These are phyloP conservation scores for Chymomyza caudatula DNA, from an alignment of 2,888 invertebrate species.

Conservation along the genomic window DNA sequence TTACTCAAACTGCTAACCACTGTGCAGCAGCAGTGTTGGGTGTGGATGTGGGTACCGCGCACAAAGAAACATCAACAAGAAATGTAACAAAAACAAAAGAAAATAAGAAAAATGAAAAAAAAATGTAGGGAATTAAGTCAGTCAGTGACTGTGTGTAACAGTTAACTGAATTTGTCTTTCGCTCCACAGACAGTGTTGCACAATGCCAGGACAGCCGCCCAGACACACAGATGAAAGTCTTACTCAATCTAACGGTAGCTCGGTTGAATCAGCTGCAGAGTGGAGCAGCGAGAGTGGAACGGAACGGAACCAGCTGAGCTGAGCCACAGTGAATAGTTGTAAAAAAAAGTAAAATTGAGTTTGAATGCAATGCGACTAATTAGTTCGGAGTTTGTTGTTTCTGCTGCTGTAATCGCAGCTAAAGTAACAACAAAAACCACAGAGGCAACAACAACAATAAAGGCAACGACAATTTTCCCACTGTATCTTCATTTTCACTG, in stretches of 20 bases:
- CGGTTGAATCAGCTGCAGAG: slow-evolving; percentile 1
- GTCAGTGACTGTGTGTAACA: slow-evolving; percentile 65
- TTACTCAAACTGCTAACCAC: slow-evolving; percentile 13
- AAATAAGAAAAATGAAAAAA: slow-evolving; percentile 2
- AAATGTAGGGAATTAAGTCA: slow-evolving; percentile 72
- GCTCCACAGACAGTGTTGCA: slow-evolving; percentile 40
- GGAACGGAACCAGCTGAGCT: slow-evolving; percentile 6
- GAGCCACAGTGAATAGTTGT: slow-evolving; percentile 24
- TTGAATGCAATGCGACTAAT: slow-evolving; percentile 66
- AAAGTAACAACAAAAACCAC: slow-evolving; percentile 47
- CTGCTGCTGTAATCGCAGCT: slow-evolving; percentile 20
- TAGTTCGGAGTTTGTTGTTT: slow-evolving; percentile 52
- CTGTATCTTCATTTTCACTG: slow-evolving; percentile 64
- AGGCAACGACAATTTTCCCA: slow-evolving; percentile 66
- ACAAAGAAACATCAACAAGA: slow-evolving; percentile 9
- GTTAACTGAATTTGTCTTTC: slow-evolving; percentile 64
- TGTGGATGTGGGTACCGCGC: background rate
- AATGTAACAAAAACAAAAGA: slow-evolving; percentile 9
- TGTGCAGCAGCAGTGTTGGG: background rate
- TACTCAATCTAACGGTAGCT: slow-evolving; percentile 46
- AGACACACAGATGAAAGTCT: slow-evolving; percentile 33
- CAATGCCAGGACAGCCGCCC: slow-evolving; percentile 39
- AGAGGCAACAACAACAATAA: slow-evolving; percentile 30
- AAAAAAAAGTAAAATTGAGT: slow-evolving; percentile 51
- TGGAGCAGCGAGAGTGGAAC: background rate